Conservation (phyloP, 2,888 invertebrate species). For the Agrochola lota region DNA sequence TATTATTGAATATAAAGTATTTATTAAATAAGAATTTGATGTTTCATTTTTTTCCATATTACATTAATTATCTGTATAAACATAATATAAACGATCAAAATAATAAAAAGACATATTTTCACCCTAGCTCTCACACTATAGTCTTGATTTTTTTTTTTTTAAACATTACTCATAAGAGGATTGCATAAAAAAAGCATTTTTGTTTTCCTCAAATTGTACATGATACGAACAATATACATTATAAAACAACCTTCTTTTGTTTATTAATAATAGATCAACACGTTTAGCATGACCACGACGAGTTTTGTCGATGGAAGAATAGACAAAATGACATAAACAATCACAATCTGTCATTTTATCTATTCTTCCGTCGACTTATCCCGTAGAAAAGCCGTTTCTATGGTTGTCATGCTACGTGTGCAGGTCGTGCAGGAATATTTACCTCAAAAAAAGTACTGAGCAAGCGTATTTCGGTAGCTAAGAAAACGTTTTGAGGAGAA, state of each 20-base stretch:
- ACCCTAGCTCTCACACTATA: conserved; percentile 3
- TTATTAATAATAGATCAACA: not conserved
- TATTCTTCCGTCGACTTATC: no score
- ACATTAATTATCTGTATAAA: not conserved
- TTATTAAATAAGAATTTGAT: conserved; percentile 83
- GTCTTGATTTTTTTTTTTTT: not conserved
- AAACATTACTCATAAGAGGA: not conserved
- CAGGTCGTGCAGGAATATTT: not conserved
- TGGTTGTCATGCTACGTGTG: no score
- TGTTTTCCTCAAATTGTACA: not conserved
- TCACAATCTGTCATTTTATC: no score
- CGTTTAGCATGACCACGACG: no score
- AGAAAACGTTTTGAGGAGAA: no score
- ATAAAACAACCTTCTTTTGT: not conserved
- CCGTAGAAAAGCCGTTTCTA: no score
- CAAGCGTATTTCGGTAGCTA: no score
- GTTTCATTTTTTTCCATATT: conserved; percentile 73
- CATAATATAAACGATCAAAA: not conserved
- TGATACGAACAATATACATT: not conserved
- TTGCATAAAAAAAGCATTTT: not conserved
- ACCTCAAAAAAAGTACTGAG: no score
- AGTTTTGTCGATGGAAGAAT: no score
- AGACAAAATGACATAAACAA: no score
- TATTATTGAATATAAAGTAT: conserved; percentile 86
- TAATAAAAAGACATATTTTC: not conserved